These are phyloP conservation scores for Martes martes DNA, from an alignment of 2,113 vertebrate species.

Conservation along the genomic window DNA sequence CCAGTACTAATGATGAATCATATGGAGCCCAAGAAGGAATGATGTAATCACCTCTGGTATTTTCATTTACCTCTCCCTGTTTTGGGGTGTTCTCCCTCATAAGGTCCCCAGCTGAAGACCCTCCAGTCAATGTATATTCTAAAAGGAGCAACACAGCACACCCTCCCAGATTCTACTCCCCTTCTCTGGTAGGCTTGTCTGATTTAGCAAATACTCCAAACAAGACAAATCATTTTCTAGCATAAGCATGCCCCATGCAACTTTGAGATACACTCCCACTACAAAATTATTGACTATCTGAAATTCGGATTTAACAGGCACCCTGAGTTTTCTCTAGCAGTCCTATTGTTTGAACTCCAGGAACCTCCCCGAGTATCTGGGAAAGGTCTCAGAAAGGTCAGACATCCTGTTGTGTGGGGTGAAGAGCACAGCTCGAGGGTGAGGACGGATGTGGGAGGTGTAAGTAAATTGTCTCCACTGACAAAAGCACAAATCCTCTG, in stretches of 20 bases:
- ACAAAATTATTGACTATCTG: not conserved
- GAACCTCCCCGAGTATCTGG: not conserved
- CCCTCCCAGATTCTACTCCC: not conserved
- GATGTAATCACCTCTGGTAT: not conserved
- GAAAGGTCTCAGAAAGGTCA: not conserved
- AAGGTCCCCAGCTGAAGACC: not conserved
- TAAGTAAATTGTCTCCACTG: not conserved
- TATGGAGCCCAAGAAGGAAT: not conserved
- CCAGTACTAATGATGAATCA: not conserved
- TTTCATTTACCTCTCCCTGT: not conserved
- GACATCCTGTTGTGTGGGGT: not conserved
- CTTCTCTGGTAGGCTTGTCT: not conserved
- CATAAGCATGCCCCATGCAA: not conserved
- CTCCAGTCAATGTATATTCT: not conserved
- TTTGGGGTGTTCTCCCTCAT: not conserved
- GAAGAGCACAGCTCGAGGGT: not conserved
- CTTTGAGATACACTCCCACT: not conserved
- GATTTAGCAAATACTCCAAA: not conserved
- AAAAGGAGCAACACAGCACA: not conserved
- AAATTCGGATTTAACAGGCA: not conserved
- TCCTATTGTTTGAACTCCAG: not conserved
- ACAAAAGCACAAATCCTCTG: not conserved
- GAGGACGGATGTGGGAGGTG: not conserved
- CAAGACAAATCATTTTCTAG: not conserved
- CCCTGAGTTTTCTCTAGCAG: not conserved